Conservation (phyloP, 1,140 invertebrate species). For the Linepithema humile region DNA sequence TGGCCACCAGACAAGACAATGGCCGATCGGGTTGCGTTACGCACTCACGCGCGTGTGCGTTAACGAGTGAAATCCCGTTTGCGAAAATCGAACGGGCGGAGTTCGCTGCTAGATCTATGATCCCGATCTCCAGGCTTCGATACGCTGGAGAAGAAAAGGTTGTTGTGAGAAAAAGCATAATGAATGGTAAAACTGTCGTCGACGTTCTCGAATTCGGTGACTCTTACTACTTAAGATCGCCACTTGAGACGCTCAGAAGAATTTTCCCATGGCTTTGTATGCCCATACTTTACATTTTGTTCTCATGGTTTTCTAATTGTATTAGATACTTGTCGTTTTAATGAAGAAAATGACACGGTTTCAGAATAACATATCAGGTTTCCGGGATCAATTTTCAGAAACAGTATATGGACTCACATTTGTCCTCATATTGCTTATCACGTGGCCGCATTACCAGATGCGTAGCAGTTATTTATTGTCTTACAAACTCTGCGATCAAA, state of each 20-base stretch:
- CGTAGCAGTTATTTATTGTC: too few relatives aligned
- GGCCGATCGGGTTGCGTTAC: constrained; percentile 60
- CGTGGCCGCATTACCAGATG: too few relatives aligned
- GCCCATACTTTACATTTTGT: background rate
- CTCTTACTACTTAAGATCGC: constrained; percentile 12
- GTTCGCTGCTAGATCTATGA: constrained; percentile 36
- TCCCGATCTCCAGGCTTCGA: constrained; percentile 57
- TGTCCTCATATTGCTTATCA: too few relatives aligned
- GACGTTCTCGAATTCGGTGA: constrained; percentile 22
- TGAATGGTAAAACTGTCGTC: constrained; percentile 39
- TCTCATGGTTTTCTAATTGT: background rate
- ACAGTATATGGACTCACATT: too few relatives aligned
- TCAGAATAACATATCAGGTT: too few relatives aligned
- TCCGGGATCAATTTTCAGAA: too few relatives aligned
- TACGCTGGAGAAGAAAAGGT: constrained; percentile 23
- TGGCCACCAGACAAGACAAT: constrained; percentile 62
- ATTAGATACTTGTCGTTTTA: too few relatives aligned
- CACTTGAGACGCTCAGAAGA: constrained; percentile 27
- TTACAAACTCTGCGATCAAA: too few relatives aligned
- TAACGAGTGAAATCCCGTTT: constrained; percentile 67
- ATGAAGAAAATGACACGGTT: too few relatives aligned
- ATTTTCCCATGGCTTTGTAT: constrained; percentile 21
- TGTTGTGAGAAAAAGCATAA: constrained; percentile 52
- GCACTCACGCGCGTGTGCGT: constrained; percentile 58
- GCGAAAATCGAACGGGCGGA: constrained; percentile 60